phyloP scores from a whole-genome alignment of 2,888 invertebrate genomes.

The Spodoptera picta region DNA sequence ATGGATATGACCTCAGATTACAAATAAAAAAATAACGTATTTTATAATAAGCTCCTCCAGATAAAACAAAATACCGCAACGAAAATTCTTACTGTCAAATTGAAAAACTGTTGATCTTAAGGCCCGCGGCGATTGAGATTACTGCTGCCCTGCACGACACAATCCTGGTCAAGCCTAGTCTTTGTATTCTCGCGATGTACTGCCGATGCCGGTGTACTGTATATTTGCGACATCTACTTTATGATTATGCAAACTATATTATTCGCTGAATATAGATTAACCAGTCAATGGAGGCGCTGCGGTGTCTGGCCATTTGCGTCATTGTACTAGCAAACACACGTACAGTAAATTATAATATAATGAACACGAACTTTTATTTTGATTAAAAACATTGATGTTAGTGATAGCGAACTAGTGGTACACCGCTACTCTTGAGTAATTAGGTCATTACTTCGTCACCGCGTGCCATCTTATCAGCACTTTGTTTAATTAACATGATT shows the following conservation, averaged over 20 bases:
- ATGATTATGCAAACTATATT: slow-evolving; percentile 41
- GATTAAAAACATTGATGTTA: slow-evolving; percentile 1
- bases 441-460: slow-evolving; percentile 13
- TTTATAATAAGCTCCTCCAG: too few species aligned
- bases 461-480: slow-evolving; percentile 21
- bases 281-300: slow-evolving; percentile 11
- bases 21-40: too few species aligned
- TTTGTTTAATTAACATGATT: slow-evolving; percentile 24
- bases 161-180: neutral
- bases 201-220: slow-evolving; percentile 4
- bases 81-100: too few species aligned
- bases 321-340: neutral
- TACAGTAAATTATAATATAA: neutral
- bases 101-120: too few species aligned
- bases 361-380: neutral
- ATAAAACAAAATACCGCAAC: neutral
- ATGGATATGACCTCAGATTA: too few species aligned
- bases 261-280: slow-evolving; percentile 43
- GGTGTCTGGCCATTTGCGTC: slow-evolving; percentile 9
- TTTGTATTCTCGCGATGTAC: slow-evolving; percentile 30
- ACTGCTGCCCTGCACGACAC: slow-evolving; percentile 8
- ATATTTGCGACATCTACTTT: slow-evolving; percentile 12
- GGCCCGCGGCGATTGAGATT: slow-evolving; percentile 10
- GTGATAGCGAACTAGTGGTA: neutral
- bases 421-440: slow-evolving; percentile 8